Evolutionary conservation across 2,888 invertebrate genomes (phyloP), one percentile per base, ranked within the genome.

Genomic region (Drosophila parthenogenetica): DNA sequence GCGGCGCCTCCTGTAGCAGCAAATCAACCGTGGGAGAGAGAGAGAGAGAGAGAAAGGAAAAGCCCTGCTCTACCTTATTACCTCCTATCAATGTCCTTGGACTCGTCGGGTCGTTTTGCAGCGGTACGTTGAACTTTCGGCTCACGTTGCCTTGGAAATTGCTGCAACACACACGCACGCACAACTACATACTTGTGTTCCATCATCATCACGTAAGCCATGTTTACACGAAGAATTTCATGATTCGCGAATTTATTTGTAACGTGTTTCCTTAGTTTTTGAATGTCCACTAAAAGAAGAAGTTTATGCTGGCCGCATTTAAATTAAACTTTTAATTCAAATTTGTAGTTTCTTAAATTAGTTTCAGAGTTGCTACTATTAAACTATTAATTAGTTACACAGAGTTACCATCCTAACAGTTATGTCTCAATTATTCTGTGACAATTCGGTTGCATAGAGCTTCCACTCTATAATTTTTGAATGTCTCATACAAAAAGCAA

Each of bases 71-170:
- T 4, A 35, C 32, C 32, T 35, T 35, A 49, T 61, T 65, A 66
- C 69, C 65, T 59, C 71, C 64, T 69, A 76, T 78, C 67, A 68
- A 83, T 86, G 87, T 89, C 89, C 87, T 90, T 90, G 90, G 89
- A 79, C 83, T 76, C 79, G 79, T 49, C 75, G 71, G 64, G 69
- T 63, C 73, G 74, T 71, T 82, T 65, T 65, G 69, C 76, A 74
- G 43, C 60, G 66, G 87, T 77, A 74, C 90, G 73, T 89, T 89
- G 89, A 89, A 89, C 89, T 76, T 71, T 59, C 67, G 76, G 69
- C 77, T 63, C 69, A 77, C 59, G 81, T 84, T 79, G 87, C 84
- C 84, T 84, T 84, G 84, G 87, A 85, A 76, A 67, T 74, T 54
- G 61, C 70, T 71, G 69, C 77, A 85, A 40, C 59, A 29, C 54